These are phyloP conservation scores for Tamandua tetradactyla DNA, from an alignment of 2,797 vertebrate species.

Conservation along the genomic window DNA sequence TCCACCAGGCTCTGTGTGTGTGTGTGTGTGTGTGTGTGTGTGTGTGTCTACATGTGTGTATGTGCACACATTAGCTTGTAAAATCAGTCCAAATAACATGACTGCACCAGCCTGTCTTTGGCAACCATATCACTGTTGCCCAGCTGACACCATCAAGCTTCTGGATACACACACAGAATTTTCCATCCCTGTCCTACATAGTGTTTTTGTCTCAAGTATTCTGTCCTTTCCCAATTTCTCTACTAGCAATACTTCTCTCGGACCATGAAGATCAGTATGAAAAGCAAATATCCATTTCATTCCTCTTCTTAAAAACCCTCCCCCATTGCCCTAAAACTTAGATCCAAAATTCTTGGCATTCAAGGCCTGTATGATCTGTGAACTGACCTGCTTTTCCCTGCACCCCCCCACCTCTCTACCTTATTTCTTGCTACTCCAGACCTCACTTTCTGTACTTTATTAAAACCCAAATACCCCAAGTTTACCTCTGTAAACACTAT, in stretches of 20 bases:
- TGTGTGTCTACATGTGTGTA: too few relatives aligned
- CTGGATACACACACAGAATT: slow-evolving; percentile 27
- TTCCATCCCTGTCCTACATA: slow-evolving; percentile 32
- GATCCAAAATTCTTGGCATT: neutral
- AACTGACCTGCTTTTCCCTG: neutral
- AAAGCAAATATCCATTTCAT: neutral
- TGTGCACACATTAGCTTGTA: neutral
- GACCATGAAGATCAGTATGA: neutral
- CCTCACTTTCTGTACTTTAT: neutral
- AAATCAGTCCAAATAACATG: neutral
- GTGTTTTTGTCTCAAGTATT: neutral
- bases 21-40: neutral
- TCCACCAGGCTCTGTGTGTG: neutral
- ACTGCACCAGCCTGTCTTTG: neutral
- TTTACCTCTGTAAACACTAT: neutral
- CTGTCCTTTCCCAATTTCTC: neutral
- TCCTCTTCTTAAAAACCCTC: neutral
- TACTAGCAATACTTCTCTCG: neutral
- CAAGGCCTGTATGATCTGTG: neutral
- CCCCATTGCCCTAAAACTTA: neutral
- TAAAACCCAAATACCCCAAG: neutral
- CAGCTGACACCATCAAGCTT: neutral
- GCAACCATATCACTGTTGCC: neutral
- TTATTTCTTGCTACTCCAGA: neutral
- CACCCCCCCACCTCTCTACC: neutral